These are phyloP conservation scores for Chitala chitala DNA, from an alignment of 2,113 vertebrate species.

Conservation along the genomic window DNA sequence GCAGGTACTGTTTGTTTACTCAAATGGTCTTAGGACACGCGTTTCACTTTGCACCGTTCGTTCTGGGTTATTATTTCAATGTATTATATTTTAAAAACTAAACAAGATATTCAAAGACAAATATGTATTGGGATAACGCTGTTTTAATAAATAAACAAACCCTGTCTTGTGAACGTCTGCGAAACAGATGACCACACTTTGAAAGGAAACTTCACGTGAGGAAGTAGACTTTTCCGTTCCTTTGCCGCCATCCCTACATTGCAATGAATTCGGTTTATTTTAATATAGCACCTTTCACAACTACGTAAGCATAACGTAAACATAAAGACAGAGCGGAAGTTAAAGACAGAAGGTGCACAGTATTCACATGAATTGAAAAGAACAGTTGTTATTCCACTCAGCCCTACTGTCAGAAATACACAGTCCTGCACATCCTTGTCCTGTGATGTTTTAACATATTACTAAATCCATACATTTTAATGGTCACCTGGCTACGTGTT, in stretches of 20 bases:
- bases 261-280: no score
- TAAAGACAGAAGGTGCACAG: no score
- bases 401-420: neutral
- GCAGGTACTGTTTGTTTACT: neutral
- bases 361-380: no score
- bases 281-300: no score
- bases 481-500: constrained; percentile 15
- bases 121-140: neutral
- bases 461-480: constrained; percentile 20
- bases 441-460: constrained; percentile 15
- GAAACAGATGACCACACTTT: no score
- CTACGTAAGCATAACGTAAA: no score
- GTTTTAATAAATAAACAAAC: no score
- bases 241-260: no score
- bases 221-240: no score
- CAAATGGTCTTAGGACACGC: neutral
- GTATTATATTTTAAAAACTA: neutral
- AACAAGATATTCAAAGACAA: neutral
- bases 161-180: no score
- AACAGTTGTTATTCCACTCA: neutral
- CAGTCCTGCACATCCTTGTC: neutral
- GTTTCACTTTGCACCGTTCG: neutral
- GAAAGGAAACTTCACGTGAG: no score
- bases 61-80: neutral
- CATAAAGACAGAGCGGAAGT: no score